Evolutionary conservation across 2,797 vertebrate genomes (phyloP), one percentile per base, ranked within the genome.

Genomic region (Poecilia velifera): DNA sequence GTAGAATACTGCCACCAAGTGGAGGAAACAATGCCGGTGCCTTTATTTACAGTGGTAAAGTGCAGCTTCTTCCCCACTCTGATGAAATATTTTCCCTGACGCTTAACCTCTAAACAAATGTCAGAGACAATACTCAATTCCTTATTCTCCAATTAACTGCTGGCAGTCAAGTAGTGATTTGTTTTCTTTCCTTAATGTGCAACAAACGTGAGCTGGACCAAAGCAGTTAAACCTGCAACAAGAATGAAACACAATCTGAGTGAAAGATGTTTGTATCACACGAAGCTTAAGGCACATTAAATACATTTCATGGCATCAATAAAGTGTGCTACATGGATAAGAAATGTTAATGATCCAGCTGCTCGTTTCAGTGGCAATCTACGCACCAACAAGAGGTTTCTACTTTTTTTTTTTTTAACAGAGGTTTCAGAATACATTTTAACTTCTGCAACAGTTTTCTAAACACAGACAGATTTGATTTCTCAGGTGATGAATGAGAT

Each of bases 271-370:
- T 85, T 82, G 81, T 14, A 78, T 86, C 77, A 81, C 87, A 80
- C 83, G 76, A 84, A 86, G 81, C 83, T 89, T 86, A 92, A 93
- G 93, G 93, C 93, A 94, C 91, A 82, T 91, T 85, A 84, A 90
- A 88, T 45, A 85, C 83, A 80, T 86, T 85, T 80, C 39, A 79
- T 84, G 78, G 76, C 39, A 75, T 82, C 55, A 78, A 43, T 62
- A 81, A 86, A 80, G n/a, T 82, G 80, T 87, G n/a, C 77, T 84
- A 80, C 82, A 84, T 83, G 70, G 77, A 49, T 22, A n/a, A 83
- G 78, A 77, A 81, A 55, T 73, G 45, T 47, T 74, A 43, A 80
- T 31, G 1, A 28, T 59, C 79, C 59, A 68, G 12, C 41, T 39
- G 22, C 45, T 47, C 20, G 25, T 45, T 71, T n/a, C 22, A 6